Evolutionary conservation across 1,140 invertebrate species (phyloP).

Genomic region (Drosophila malerkotliana): DNA sequence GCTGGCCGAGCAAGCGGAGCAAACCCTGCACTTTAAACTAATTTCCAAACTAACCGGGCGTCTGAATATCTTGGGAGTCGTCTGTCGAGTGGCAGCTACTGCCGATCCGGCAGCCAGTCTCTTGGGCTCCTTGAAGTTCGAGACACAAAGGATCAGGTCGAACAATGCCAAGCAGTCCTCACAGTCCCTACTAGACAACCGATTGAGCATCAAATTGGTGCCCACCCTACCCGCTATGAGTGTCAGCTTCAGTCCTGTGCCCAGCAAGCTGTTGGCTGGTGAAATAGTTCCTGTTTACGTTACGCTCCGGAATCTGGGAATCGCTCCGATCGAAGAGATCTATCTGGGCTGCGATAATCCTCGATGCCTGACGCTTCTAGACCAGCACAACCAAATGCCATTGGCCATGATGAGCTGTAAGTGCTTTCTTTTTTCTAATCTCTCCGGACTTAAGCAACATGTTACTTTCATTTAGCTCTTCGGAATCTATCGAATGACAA

Average conservation of each 20-base stretch:
- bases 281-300: constrained; percentile 88
- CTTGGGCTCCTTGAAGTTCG: constrained; percentile 87
- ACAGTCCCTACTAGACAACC: constrained; percentile 85
- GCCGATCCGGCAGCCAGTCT: constrained; percentile 84
- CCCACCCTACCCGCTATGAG: constrained; percentile 89
- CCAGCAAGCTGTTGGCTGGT: constrained; percentile 87
- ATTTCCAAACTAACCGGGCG: constrained; percentile 84
- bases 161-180: constrained; percentile 84
- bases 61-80: constrained; percentile 83
- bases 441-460: neutral
- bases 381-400: constrained; percentile 77
- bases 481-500: constrained; percentile 76
- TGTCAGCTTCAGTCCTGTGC: constrained; percentile 88
- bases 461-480: constrained; percentile 36
- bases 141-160: constrained; percentile 84
- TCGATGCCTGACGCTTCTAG: constrained; percentile 86
- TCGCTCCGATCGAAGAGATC: constrained; percentile 87
- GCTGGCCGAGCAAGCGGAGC: constrained; percentile 80
- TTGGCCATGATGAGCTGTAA: constrained; percentile 80
- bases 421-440: constrained; percentile 2
- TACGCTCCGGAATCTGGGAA: constrained; percentile 88
- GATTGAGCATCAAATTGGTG: constrained; percentile 88
- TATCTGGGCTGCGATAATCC: constrained; percentile 86
- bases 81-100: constrained; percentile 80
- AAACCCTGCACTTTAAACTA: constrained; percentile 83